phyloP scores from a whole-genome alignment of 2,797 vertebrate genomes.

The Rachycentron canadum region DNA sequence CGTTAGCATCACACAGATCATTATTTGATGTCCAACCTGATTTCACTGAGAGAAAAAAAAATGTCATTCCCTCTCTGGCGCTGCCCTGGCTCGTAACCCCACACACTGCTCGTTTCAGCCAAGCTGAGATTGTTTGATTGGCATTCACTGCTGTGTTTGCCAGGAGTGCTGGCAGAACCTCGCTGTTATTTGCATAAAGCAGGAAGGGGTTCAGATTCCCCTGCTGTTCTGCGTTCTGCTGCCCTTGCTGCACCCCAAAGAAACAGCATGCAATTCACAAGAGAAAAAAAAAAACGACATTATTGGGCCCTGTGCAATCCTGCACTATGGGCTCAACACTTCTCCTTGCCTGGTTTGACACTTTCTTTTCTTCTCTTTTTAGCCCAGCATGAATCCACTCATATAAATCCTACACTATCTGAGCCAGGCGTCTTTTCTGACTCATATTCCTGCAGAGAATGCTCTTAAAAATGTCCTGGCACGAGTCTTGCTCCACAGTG shows the following conservation, averaged over 20 bases:
- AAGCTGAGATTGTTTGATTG: conserved; percentile 69
- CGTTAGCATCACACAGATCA: conserved; percentile 22
- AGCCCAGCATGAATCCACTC: conserved; percentile 61
- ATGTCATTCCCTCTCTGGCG: conserved; percentile 12
- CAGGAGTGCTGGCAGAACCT: conserved; percentile 61
- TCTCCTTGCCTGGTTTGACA: conserved; percentile 33
- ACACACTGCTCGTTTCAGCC: conserved; percentile 44
- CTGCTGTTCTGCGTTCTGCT: conserved; percentile 49
- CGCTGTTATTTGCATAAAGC: conserved; percentile 68
- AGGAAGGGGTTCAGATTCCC: conserved; percentile 53
- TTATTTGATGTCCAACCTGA: conserved; percentile 34
- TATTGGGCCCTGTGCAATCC: conserved; percentile 23
- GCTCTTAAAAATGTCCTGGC: conserved; percentile 55
- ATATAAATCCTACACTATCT: conserved; percentile 44
- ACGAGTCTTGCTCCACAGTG: conserved; percentile 24
- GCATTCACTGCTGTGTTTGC: conserved; percentile 61
- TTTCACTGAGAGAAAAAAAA: conserved; percentile 17
- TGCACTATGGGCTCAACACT: conserved; percentile 3
- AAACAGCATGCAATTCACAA: conserved; percentile 46
- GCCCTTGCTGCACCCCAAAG: conserved; percentile 49
- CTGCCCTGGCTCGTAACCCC: conserved; percentile 47
- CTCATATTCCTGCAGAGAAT: conserved; percentile 46
- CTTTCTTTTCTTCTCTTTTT: conserved; percentile 46
- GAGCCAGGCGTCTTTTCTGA: conserved; percentile 35
- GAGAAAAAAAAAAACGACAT: conserved; percentile 9